A percentile compares a stretch with the other conserved stretches of the same genome.
These are phyloP conservation scores for Odocoileus hemionus DNA, from an alignment of 2,113 vertebrate genomes.

Conservation along the genomic window DNA sequence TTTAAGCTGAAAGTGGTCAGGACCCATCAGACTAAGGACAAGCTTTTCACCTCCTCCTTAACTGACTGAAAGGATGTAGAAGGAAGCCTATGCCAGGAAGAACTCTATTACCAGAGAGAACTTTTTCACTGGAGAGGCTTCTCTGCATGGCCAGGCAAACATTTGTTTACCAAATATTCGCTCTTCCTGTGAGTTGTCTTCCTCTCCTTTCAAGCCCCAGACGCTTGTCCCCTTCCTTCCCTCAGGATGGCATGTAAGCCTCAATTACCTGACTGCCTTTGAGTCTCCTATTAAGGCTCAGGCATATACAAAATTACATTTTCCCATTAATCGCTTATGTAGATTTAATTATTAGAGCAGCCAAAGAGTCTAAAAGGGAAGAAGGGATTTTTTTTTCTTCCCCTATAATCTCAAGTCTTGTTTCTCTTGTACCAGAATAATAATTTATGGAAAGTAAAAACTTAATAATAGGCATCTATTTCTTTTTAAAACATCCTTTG, in stretches of 20 bases:
- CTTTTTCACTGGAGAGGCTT: neutral
- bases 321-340: neutral
- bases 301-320: neutral
- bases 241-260: neutral
- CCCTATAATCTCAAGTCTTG: neutral
- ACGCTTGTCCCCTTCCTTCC: neutral
- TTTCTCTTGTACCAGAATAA: neutral
- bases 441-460: neutral
- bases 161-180: neutral
- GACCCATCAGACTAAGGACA: neutral
- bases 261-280: neutral
- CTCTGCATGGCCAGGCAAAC: neutral
- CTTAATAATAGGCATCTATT: neutral
- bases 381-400: neutral
- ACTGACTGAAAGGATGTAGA: neutral
- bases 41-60: neutral
- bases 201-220: neutral
- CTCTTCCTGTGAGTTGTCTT: neutral
- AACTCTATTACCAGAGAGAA: neutral
- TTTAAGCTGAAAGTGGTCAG: neutral
- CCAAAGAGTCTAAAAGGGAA: neutral
- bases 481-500: neutral
- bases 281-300: neutral
- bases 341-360: neutral
- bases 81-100: neutral